Evolutionary conservation across 2,888 invertebrate genomes (phyloP).

Genomic region (Rhogogaster chlorosoma): DNA sequence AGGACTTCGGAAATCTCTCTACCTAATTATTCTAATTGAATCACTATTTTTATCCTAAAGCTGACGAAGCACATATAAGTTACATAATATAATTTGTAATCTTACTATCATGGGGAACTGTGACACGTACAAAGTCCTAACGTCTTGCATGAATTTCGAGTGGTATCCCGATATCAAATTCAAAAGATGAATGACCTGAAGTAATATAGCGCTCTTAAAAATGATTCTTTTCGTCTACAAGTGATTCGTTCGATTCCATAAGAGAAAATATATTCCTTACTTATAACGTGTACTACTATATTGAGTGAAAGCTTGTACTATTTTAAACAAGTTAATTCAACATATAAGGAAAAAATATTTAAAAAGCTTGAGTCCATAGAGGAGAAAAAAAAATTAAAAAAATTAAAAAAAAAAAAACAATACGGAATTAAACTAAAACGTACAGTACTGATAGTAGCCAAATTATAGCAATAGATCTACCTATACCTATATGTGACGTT

Average conservation of each 20-base stretch:
- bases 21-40: background rate
- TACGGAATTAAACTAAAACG: conserved; percentile 17
- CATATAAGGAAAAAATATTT: background rate
- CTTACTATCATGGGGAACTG: background rate
- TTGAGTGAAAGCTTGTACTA: background rate
- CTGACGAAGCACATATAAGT: conserved; percentile 1
- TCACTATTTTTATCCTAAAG: conserved; percentile 18
- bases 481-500: conserved; percentile 60
- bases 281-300: background rate
- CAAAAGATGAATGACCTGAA: conserved; percentile 19
- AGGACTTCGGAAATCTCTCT: conserved; percentile 18
- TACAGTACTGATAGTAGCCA: conserved; percentile 33
- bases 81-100: background rate
- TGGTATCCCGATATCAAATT: conserved; percentile 3
- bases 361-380: background rate
- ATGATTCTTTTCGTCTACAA: background rate
- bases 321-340: background rate
- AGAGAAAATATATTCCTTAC: background rate
- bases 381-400: background rate
- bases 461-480: conserved; percentile 67
- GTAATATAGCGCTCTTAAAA: background rate
- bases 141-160: conserved; percentile 27
- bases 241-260: background rate
- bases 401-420: background rate
- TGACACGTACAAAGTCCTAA: conserved; percentile 24